Base-by-base conservation (phyloP, 2,797 vertebrate genomes). In the Danio choprae region DNA sequence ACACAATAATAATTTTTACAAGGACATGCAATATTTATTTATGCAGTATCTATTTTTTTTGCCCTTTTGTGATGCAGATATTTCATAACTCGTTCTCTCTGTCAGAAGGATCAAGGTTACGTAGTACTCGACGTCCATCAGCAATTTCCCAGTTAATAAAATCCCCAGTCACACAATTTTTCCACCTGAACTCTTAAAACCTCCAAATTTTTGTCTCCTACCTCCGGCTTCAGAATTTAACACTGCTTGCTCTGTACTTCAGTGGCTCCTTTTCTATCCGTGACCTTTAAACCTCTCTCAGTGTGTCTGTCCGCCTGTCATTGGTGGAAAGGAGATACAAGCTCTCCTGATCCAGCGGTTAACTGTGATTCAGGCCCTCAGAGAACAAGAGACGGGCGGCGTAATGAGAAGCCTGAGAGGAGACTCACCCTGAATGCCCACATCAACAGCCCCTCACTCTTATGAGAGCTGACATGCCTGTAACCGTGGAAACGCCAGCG, bases 391-490 rank as follows among this genome's bases (percentile, higher is more conserved):
- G 38, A 62, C 67, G 36, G 50, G 55, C 20, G 68, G 68, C 12
- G 22, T 60, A 69, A 72, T 73, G 72, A 79, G 71, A 60, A 55
- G 50, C 10, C 10, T 67, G 36, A 69, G 13, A 81, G 59, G 43
- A 80, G 62, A 76, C 78, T 80, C 74, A 44, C 79, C 85, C 83
- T 65, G 81, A 83, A 87, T 87, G 83, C 84, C 87, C 86, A 87
- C 87, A 88, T 84, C 74, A 84, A 78, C 73, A 85, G 70, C 81
- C 76, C 77, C 65, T 84, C 87, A 78, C 86, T 86, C 74, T 80
- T 84, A 86, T 78, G 78, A 84, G 80, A 80, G 67, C 77, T 75
- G 80, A 84, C 84, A 82, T 60, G 69, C 22, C 50, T 44, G 82
- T 86, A 81, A 74, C 82, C 82, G 59, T 82, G 80, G 84, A 22